These are phyloP conservation scores for Crossaster papposus DNA, from an alignment of 53 echinoderm and acorn worm genomes.

Conservation along the genomic window DNA sequence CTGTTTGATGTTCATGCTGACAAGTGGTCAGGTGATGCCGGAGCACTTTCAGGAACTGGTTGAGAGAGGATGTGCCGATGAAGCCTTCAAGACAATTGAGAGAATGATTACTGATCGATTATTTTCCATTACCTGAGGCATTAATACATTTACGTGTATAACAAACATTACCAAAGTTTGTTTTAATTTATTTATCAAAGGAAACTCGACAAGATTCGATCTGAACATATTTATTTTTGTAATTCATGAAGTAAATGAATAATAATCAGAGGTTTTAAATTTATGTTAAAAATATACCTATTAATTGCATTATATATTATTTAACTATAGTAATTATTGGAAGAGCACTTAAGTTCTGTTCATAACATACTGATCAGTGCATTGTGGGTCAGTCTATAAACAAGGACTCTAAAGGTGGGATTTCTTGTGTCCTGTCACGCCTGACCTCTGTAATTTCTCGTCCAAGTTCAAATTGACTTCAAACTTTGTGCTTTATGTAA, in stretches of 20 bases:
- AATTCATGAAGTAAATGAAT: background rate
- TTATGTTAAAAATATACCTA: background rate
- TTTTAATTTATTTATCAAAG: no score
- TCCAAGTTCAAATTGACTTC: no score
- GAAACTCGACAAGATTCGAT: no score
- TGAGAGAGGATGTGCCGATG: conserved; percentile 21
- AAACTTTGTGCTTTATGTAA: no score
- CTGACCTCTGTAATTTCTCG: no score
- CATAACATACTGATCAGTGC: no score
- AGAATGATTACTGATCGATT: conserved; percentile 41
- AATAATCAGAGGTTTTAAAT: no score
- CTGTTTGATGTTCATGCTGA: conserved; percentile 55
- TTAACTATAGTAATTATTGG: no score
- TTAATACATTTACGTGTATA: background rate
- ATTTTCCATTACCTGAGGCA: background rate
- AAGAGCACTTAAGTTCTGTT: no score
- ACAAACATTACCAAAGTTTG: background rate
- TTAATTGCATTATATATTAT: background rate
- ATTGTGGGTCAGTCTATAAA: no score
- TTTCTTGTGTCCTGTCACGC: no score
- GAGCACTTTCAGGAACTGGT: conserved; percentile 46
- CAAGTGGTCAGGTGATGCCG: conserved; percentile 9
- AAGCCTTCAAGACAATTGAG: conserved; percentile 21
- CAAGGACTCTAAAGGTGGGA: no score
- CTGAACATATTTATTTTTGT: background rate